Percentiles rank a stretch among this genome's conserved stretches.
These are phyloP conservation scores for Ptychobarbus kaznakovi DNA, from an alignment of 2,797 vertebrate species.

Conservation along the genomic window DNA sequence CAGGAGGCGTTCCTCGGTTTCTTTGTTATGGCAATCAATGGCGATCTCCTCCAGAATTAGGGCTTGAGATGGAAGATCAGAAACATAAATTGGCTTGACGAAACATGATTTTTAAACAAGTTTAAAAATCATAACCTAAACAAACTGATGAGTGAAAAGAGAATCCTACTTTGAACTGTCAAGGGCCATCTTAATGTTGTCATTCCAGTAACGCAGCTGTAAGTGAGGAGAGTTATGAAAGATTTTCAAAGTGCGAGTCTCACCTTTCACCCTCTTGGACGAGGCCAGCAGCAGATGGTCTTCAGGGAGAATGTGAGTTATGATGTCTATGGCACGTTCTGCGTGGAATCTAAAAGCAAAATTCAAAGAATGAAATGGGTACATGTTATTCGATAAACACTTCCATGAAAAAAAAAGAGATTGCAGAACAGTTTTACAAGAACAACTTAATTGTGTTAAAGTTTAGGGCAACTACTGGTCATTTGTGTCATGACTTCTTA, in stretches of 20 bases:
- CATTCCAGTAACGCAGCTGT: constrained; percentile 11
- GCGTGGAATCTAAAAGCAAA: constrained; percentile 90
- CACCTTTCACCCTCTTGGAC: constrained; percentile 99
- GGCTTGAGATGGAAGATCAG: constrained; percentile 72
- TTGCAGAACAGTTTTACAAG: constrained; percentile 6
- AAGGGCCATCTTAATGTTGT: not conserved
- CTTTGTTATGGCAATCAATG: constrained; percentile 99
- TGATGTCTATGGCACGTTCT: constrained; percentile 99
- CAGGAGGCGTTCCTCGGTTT: constrained; percentile 95
- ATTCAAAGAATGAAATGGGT: constrained; percentile 62
- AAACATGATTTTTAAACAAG: not conserved
- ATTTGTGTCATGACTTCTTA: constrained; percentile 30
- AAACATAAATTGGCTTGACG: not conserved
- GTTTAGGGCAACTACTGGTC: constrained; percentile 38
- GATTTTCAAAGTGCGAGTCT: constrained; percentile 9
- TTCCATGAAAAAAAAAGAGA: constrained; percentile 52
- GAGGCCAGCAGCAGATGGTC: constrained; percentile 98
- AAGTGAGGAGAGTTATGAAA: constrained; percentile 44
- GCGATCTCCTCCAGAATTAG: constrained; percentile 98
- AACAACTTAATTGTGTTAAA: constrained; percentile 53
- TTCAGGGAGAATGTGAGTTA: constrained; percentile 99
- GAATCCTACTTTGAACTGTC: not conserved
- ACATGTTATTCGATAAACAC: constrained; percentile 50
- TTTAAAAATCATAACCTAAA: not conserved
- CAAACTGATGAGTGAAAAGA: not conserved